Evolutionary conservation across 2,797 vertebrate species (phyloP).

Genomic region (Gymnopithys bicolor): DNA sequence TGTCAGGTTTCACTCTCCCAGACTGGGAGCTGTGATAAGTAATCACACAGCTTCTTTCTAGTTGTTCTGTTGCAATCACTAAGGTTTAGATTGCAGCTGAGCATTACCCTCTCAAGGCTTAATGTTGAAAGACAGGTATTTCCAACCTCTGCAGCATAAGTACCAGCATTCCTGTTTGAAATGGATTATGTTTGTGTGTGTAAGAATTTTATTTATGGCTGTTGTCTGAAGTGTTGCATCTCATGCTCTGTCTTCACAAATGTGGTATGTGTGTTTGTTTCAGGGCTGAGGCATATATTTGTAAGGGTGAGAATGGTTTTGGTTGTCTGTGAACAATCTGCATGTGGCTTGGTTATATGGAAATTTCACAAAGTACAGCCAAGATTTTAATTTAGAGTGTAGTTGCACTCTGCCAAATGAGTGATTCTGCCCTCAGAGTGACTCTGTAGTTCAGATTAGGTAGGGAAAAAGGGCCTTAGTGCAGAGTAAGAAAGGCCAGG

Average conservation of each 20-base stretch:
- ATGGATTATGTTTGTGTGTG: conserved; percentile 1
- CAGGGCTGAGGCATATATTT: neutral
- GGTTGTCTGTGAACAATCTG: neutral
- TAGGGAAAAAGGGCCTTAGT: neutral
- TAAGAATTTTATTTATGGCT: conserved; percentile 69
- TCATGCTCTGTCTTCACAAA: neutral
- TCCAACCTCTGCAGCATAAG: neutral
- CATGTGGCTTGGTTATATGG: neutral
- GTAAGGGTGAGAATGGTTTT: neutral
- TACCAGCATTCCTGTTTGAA: conserved; percentile 45
- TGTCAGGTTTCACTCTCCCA: neutral
- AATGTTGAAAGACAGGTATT: conserved; percentile 54
- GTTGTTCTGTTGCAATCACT: conserved; percentile 10
- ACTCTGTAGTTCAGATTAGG: neutral
- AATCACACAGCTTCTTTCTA: neutral
- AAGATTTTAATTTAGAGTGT: neutral
- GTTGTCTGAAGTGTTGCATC: conserved; percentile 27
- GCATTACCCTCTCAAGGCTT: neutral
- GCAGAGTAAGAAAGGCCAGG: neutral
- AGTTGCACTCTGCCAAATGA: neutral
- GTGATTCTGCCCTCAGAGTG: neutral
- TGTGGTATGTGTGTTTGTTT: neutral
- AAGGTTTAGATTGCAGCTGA: conserved; percentile 24
- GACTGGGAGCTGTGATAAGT: neutral
- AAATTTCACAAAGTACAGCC: neutral